A percentile compares a stretch with the other conserved stretches of the same genome.
Evolutionary conservation across 2,888 invertebrate species (phyloP).

Genomic region (Horisme vitalbata): DNA sequence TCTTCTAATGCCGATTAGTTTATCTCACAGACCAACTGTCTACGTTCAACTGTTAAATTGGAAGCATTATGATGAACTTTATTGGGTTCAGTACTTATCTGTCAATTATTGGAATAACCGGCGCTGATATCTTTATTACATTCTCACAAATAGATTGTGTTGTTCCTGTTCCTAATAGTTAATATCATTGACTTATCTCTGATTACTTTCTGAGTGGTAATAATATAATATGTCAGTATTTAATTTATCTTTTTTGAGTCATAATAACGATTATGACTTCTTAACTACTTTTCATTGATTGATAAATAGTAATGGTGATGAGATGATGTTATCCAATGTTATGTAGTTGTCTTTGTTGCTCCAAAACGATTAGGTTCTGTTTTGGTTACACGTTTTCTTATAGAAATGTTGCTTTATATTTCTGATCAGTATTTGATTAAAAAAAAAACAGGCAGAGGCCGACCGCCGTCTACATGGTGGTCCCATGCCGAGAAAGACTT

Average conservation of each 20-base stretch:
- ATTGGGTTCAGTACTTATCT: too few relatives aligned
- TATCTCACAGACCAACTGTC: conserved; percentile 3
- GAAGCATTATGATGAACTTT: conserved; percentile 4
- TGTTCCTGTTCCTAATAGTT: conserved; percentile 1
- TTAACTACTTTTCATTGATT: too few relatives aligned
- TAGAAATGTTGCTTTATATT: too few relatives aligned
- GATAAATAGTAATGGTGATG: background rate
- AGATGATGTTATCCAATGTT: too few relatives aligned
- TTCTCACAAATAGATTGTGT: background rate
- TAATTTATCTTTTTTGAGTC: background rate
- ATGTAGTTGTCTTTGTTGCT: too few relatives aligned
- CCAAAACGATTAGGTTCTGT: too few relatives aligned
- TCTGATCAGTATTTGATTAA: too few relatives aligned
- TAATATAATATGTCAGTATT: too few relatives aligned
- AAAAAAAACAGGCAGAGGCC: too few relatives aligned
- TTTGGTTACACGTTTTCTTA: too few relatives aligned
- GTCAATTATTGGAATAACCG: conserved; percentile 4
- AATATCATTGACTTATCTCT: background rate
- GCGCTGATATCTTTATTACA: background rate
- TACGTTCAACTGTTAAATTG: background rate
- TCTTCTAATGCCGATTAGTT: conserved; percentile 2
- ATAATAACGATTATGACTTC: background rate
- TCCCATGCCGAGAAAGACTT: too few relatives aligned
- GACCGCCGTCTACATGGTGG: too few relatives aligned
- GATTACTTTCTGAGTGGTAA: background rate